These are phyloP conservation scores for Hemichromis elongatus DNA, from an alignment of 2,113 vertebrate genomes.

Conservation along the genomic window DNA sequence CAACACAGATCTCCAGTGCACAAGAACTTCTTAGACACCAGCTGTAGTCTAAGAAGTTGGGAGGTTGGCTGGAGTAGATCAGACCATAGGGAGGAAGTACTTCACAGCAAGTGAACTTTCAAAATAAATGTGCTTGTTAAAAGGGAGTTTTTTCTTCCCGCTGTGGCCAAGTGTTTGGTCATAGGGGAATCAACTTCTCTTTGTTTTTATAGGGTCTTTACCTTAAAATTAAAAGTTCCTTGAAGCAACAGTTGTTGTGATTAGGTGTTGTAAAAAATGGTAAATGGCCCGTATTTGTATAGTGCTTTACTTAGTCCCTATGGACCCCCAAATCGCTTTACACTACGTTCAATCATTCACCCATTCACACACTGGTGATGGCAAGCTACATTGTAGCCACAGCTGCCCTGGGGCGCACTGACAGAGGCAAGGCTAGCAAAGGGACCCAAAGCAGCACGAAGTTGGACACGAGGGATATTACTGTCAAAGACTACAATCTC, in stretches of 20 bases:
- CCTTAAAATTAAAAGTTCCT: not conserved
- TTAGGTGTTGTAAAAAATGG: not conserved
- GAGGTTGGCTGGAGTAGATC: not conserved
- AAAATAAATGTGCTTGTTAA: not conserved
- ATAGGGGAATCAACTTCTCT: not conserved
- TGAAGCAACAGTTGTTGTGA: not conserved
- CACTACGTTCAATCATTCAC: no score
- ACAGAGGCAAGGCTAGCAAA: no score
- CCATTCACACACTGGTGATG: no score
- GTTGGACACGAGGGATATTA: no score
- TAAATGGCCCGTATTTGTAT: no score
- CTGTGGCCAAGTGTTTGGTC: not conserved
- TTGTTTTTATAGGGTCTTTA: not conserved
- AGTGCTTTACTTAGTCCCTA: no score
- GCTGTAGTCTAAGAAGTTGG: not conserved
- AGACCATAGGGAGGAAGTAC: not conserved
- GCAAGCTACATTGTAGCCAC: no score
- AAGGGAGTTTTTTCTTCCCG: not conserved
- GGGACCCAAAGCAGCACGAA: no score
- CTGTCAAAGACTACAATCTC: no score
- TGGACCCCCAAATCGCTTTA: no score
- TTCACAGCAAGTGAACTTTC: not conserved
- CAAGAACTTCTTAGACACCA: not conserved
- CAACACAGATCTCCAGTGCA: not conserved
- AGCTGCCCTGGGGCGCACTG: no score